A percentile compares a stretch with the other conserved stretches of the same genome.
Conservation (phyloP, 2,113 vertebrate genomes). For the Procavia capensis region DNA sequence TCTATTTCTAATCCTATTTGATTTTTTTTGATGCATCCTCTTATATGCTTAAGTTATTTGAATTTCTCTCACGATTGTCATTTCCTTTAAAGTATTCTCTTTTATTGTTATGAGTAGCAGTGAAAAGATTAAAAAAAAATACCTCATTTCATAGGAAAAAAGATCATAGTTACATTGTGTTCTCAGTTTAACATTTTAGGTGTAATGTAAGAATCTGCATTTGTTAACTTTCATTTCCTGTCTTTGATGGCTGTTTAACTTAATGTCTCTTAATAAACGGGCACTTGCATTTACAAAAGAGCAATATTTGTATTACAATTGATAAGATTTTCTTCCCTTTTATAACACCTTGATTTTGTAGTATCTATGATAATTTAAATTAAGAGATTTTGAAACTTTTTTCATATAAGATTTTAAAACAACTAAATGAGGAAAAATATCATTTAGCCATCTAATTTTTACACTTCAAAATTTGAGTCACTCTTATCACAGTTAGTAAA, state of each 20-base stretch:
- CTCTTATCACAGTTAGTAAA: background rate
- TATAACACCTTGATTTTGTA: background rate
- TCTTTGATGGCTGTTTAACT: background rate
- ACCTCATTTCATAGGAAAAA: slow-evolving; percentile 7
- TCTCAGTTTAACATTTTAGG: slow-evolving; percentile 18
- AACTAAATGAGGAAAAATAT: background rate
- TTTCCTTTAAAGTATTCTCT: slow-evolving; percentile 42
- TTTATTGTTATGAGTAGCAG: slow-evolving; percentile 23
- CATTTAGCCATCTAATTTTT: background rate
- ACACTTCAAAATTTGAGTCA: background rate
- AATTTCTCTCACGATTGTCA: slow-evolving; percentile 46
- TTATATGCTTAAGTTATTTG: slow-evolving; percentile 44
- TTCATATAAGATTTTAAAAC: slow-evolving; percentile 10
- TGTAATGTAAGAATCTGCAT: background rate
- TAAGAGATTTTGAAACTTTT: slow-evolving; percentile 23
- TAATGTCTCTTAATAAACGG: background rate
- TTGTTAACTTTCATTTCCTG: background rate
- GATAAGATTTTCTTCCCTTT: slow-evolving; percentile 23
- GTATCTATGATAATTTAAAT: slow-evolving; percentile 37
- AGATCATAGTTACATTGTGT: background rate
- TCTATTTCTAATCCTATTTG: slow-evolving; percentile 3
- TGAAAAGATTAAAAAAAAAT: slow-evolving; percentile 47
- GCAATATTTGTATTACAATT: background rate
- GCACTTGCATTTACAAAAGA: background rate
- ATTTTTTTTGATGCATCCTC: background rate